Conservation (phyloP, 2,888 invertebrate species). For the Volucella inanis region DNA sequence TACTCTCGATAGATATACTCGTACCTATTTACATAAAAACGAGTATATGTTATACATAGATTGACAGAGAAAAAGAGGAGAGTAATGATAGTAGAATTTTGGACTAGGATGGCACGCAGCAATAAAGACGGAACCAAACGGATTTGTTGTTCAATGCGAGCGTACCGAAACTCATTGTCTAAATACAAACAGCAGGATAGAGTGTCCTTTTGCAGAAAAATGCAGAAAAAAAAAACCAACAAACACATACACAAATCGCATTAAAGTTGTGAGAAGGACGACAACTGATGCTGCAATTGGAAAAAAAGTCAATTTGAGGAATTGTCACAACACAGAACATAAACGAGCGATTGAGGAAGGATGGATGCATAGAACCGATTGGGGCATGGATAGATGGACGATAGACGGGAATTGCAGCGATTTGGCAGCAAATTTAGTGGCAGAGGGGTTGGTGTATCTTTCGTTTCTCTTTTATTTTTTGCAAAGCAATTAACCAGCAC, state of each 20-base stretch:
- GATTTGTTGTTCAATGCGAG: constrained; percentile 64
- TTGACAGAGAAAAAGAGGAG: constrained; percentile 30
- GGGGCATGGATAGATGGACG: constrained; percentile 62
- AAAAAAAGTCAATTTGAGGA: constrained; percentile 72
- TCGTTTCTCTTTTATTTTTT: constrained; percentile 43
- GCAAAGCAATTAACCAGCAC: constrained; percentile 65
- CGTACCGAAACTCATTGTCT: constrained; percentile 56
- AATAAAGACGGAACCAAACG: constrained; percentile 46
- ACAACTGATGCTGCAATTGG: constrained; percentile 35
- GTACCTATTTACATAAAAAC: not conserved
- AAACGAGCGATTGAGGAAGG: constrained; percentile 43
- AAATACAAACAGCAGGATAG: constrained; percentile 61
- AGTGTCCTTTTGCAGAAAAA: constrained; percentile 39
- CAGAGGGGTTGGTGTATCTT: constrained; percentile 34
- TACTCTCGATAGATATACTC: not conserved
- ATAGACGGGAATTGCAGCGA: constrained; percentile 67
- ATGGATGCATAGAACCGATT: constrained; percentile 52
- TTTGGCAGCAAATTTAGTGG: constrained; percentile 73
- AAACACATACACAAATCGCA: constrained; percentile 59
- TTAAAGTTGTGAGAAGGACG: constrained; percentile 63
- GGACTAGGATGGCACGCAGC: constrained; percentile 39
- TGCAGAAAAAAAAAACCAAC: too few species aligned
- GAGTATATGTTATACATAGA: not conserved
- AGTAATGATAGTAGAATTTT: constrained; percentile 38
- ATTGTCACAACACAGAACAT: constrained; percentile 70